Percentiles rank a stretch among this genome's conserved stretches.
Evolutionary conservation across 2,888 invertebrate genomes (phyloP).

Genomic region (Tenthredo amoena): DNA sequence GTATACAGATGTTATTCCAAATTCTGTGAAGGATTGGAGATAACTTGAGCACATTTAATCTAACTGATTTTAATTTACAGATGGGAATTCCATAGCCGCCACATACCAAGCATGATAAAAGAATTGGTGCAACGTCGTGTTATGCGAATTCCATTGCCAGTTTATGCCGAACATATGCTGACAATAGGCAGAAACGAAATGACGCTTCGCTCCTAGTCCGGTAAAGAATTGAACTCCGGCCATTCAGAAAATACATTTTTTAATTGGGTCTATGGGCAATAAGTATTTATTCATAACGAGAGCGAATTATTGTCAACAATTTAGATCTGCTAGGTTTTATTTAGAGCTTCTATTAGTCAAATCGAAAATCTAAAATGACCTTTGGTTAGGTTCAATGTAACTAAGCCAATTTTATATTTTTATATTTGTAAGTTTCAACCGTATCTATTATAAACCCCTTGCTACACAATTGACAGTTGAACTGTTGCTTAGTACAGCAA

Average conservation of each 20-base stretch:
- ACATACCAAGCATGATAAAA: conserved; percentile 64
- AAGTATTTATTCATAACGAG: conserved; percentile 11
- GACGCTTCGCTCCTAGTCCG: conserved; percentile 55
- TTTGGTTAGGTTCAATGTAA: neutral
- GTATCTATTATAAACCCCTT: conserved; percentile 12
- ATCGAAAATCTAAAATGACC: neutral
- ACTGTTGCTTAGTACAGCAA: conserved; percentile 16
- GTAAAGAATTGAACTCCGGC: neutral
- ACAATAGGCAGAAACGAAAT: conserved; percentile 67
- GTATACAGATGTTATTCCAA: conserved; percentile 43
- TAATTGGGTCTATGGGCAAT: neutral
- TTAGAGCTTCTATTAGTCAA: neutral
- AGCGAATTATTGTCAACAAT: neutral
- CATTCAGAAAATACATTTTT: neutral
- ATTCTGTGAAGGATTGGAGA: neutral
- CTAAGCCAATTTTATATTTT: neutral
- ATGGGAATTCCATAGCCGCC: conserved; percentile 70
- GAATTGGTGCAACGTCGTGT: conserved; percentile 64
- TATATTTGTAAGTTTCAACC: neutral
- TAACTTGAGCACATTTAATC: conserved; percentile 11
- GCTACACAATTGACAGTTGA: conserved; percentile 32
- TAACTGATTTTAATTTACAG: conserved; percentile 61
- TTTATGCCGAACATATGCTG: conserved; percentile 68
- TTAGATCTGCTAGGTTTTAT: neutral
- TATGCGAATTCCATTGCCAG: conserved; percentile 67